A percentile compares a stretch with the other conserved stretches of the same genome.
Evolutionary conservation across 2,797 vertebrate species (phyloP).

Genomic region (Thamnophis elegans): DNA sequence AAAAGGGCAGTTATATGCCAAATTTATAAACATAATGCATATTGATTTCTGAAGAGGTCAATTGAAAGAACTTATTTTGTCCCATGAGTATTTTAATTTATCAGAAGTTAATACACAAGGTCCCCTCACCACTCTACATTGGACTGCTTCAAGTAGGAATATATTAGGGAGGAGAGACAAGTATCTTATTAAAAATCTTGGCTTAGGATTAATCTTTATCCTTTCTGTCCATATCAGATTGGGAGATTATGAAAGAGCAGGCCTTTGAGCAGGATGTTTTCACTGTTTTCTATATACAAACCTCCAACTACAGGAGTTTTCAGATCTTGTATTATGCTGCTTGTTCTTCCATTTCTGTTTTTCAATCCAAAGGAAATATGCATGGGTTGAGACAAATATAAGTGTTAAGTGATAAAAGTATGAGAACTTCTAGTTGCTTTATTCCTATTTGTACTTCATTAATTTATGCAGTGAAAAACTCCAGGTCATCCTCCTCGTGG

Average conservation of each 20-base stretch:
- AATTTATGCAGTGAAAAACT: background rate
- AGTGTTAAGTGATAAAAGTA: background rate
- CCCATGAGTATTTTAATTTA: background rate
- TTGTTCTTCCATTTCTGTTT: background rate
- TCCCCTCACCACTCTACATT: background rate
- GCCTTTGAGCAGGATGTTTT: background rate
- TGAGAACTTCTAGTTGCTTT: background rate
- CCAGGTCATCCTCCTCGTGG: background rate
- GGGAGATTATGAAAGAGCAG: background rate
- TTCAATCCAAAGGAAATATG: background rate
- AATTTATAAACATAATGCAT: background rate
- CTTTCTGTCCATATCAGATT: background rate
- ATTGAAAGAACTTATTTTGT: background rate
- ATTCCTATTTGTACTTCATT: background rate
- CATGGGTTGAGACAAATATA: background rate
- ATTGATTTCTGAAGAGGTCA: background rate
- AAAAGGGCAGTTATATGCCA: background rate
- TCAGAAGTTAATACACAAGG: background rate
- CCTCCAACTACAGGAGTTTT: background rate
- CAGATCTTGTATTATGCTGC: background rate
- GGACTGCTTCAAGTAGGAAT: background rate
- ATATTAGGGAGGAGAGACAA: no score
- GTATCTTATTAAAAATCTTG: background rate
- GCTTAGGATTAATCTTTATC: background rate
- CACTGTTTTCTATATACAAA: background rate